A percentile compares a stretch with the other conserved stretches of the same genome.
These are phyloP conservation scores for Dreissena polymorpha DNA, from an alignment of 1,140 invertebrate species.

Conservation along the genomic window DNA sequence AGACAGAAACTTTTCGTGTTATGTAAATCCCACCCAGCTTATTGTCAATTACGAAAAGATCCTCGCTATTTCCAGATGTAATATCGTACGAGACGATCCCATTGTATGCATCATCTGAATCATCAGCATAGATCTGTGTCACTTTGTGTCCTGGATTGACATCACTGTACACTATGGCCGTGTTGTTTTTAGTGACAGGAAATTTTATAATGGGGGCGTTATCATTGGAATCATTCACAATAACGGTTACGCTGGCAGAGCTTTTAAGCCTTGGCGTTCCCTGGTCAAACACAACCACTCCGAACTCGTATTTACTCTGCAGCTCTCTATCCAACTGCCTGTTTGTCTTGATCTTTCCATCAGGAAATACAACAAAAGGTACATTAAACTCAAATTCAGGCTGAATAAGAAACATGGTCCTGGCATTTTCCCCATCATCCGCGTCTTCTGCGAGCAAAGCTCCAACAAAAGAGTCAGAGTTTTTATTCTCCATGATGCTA, in stretches of 20 bases:
- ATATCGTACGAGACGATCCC: constrained; percentile 64
- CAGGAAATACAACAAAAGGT: constrained; percentile 83
- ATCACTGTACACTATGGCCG: constrained; percentile 61
- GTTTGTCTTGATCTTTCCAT: constrained; percentile 83
- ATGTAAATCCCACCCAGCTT: constrained; percentile 84
- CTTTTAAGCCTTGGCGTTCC: constrained; percentile 83
- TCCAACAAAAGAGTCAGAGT: constrained; percentile 87
- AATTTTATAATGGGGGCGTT: constrained; percentile 87
- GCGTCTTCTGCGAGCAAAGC: constrained; percentile 93
- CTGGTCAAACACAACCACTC: constrained; percentile 85
- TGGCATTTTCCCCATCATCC: constrained; percentile 91
- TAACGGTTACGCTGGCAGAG: constrained; percentile 79
- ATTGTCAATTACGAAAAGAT: constrained; percentile 92
- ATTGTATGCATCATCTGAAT: constrained; percentile 66
- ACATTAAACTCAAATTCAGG: constrained; percentile 83
- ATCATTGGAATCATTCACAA: constrained; percentile 90
- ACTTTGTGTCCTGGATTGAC: constrained; percentile 59
- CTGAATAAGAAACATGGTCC: constrained; percentile 90
- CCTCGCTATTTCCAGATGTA: constrained; percentile 80
- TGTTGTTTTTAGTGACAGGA: constrained; percentile 65
- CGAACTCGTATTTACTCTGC: constrained; percentile 87
- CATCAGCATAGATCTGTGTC: constrained; percentile 61
- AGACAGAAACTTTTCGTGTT: constrained; percentile 6
- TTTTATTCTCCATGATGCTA: constrained; percentile 85
- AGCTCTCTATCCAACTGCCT: constrained; percentile 91